Conservation (phyloP, 2,888 invertebrate species). For the Polietes domitor region DNA sequence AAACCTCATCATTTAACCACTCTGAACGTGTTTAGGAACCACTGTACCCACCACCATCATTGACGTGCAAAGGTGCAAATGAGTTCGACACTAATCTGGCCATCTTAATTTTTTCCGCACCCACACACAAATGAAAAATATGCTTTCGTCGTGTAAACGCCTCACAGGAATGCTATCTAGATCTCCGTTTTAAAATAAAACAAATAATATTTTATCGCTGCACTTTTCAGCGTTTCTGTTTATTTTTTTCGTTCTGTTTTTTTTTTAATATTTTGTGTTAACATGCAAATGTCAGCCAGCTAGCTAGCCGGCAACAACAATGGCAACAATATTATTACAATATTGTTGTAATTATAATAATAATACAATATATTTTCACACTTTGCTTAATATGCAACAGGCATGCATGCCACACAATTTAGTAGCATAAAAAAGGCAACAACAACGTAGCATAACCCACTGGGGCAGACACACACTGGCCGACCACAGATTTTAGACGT, state of each 20-base stretch:
- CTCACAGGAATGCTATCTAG: background rate
- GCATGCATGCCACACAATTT: constrained; percentile 44
- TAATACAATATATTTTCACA: constrained; percentile 59
- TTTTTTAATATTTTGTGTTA: constrained; percentile 46
- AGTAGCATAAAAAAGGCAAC: constrained; percentile 26
- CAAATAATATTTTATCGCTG: constrained; percentile 24
- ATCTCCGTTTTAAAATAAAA: constrained; percentile 24
- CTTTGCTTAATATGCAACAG: constrained; percentile 60
- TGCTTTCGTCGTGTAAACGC: background rate
- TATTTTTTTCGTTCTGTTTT: background rate
- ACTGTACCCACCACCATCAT: no score
- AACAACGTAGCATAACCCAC: background rate
- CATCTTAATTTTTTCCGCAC: background rate
- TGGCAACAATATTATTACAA: no score
- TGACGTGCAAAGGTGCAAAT: background rate
- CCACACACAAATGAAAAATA: background rate
- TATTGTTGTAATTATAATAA: constrained; percentile 59
- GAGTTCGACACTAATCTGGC: constrained; percentile 12
- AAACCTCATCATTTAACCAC: no score
- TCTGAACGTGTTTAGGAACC: no score
- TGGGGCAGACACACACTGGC: no score
- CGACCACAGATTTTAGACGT: no score
- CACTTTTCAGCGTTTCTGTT: background rate
- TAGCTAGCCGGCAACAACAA: background rate
- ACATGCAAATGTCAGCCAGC: constrained; percentile 29